Percentiles rank a stretch among this genome's conserved stretches.
Conservation (phyloP, 2,797 vertebrate species). For the Toxotes lorentzi region DNA sequence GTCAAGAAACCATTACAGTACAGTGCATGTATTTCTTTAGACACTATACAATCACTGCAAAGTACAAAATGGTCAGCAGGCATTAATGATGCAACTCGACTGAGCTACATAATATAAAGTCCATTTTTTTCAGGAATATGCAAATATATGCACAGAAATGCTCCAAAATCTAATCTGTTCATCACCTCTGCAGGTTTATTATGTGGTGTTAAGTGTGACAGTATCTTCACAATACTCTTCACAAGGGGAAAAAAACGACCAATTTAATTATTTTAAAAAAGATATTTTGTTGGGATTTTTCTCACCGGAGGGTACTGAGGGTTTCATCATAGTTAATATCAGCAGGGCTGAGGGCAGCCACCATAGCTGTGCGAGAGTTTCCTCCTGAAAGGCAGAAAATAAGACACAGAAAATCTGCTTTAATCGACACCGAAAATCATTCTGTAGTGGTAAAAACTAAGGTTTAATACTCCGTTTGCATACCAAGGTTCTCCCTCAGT, state of each 20-base stretch:
- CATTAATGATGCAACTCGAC: background rate
- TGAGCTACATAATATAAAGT: background rate
- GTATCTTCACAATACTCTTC: constrained; percentile 3
- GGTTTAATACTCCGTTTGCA: constrained; percentile 26
- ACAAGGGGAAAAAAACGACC: background rate
- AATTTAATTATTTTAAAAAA: constrained; percentile 1
- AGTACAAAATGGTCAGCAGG: background rate
- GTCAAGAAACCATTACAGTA: background rate
- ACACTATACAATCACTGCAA: background rate
- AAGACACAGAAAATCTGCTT: background rate
- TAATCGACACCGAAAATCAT: background rate
- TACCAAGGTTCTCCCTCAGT: constrained; percentile 97
- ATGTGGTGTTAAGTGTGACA: background rate
- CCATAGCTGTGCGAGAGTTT: constrained; percentile 98
- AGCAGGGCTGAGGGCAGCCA: constrained; percentile 95
- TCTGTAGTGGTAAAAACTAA: background rate
- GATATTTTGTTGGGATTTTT: constrained; percentile 17
- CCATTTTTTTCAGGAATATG: constrained; percentile 4
- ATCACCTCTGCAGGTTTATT: background rate
- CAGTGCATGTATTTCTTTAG: background rate
- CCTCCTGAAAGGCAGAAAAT: constrained; percentile 86
- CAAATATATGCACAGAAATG: constrained; percentile 2
- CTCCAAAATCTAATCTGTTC: background rate
- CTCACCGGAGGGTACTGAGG: constrained; percentile 95
- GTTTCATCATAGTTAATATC: constrained; percentile 97